phyloP scores from a whole-genome alignment of 92 coral and sea anemone genomes.

The Epizoanthus scotinus region DNA sequence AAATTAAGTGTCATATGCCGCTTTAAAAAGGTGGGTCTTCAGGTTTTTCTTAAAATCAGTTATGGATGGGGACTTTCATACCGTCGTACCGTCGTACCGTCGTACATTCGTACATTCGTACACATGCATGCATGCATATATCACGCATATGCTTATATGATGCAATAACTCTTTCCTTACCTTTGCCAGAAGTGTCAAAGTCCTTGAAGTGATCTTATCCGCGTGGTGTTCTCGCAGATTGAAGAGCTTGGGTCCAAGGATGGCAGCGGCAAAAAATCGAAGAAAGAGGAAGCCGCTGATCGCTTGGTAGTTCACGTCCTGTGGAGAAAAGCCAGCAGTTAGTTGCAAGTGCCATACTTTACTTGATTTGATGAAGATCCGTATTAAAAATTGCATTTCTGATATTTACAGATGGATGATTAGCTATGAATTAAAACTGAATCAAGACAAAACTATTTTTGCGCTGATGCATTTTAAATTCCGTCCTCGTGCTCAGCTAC shows the following conservation, averaged over 20 bases:
- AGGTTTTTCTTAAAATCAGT: too few relatives aligned
- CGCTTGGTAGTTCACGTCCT: slow-evolving; percentile 87
- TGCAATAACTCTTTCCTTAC: slow-evolving; percentile 30
- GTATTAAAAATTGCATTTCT: too few relatives aligned
- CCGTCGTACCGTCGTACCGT: too few relatives aligned
- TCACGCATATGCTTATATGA: neutral
- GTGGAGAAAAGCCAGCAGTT: slow-evolving; percentile 29
- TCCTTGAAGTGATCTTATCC: slow-evolving; percentile 84
- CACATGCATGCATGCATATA: neutral
- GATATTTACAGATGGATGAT: too few relatives aligned
- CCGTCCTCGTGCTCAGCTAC: too few relatives aligned
- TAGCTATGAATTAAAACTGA: too few relatives aligned
- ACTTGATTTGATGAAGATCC: too few relatives aligned
- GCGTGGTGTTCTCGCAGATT: slow-evolving; percentile 85
- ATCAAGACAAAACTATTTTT: too few relatives aligned
- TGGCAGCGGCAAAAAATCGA: slow-evolving; percentile 91
- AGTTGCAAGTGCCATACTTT: neutral
- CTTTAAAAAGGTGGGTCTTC: too few relatives aligned
- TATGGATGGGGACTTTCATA: too few relatives aligned
- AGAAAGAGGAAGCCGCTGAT: slow-evolving; percentile 93
- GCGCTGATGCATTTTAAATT: too few relatives aligned
- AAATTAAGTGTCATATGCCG: too few relatives aligned
- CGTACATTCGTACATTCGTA: neutral
- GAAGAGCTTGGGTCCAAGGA: slow-evolving; percentile 96
- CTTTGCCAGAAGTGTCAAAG: slow-evolving; percentile 88